Evolutionary conservation across 1,140 invertebrate species (phyloP).

Genomic region (Procambarus virginalis): DNA sequence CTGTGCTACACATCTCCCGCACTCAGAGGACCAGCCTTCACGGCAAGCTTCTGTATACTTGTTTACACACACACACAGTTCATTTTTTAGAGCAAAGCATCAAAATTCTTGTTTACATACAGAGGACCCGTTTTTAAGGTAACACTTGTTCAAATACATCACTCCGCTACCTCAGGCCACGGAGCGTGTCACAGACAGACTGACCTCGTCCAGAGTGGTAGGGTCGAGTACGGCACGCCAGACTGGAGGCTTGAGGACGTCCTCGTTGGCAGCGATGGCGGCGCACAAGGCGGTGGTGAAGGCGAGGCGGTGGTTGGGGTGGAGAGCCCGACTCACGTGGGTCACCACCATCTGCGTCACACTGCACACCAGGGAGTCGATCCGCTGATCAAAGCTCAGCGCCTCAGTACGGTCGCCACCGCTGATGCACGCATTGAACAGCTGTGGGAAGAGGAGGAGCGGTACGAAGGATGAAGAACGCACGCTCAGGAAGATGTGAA

Average conservation of each 20-base stretch:
- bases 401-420: conserved; percentile 48
- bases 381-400: conserved; percentile 68
- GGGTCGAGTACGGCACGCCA: conserved; percentile 49
- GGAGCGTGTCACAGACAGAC: background rate
- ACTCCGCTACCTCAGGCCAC: no score
- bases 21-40: background rate
- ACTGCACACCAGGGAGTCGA: conserved; percentile 58
- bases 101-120: background rate
- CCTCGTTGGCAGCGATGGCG: conserved; percentile 31
- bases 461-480: background rate
- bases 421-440: conserved; percentile 54
- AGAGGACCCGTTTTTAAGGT: background rate
- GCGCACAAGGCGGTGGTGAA: conserved; percentile 59
- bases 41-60: background rate
- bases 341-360: conserved; percentile 62
- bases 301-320: conserved; percentile 50
- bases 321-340: conserved; percentile 59
- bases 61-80: background rate
- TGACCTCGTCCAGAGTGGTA: conserved; percentile 20
- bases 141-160: background rate
- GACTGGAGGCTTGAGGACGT: conserved; percentile 14
- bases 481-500: background rate
- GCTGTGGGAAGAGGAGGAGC: conserved; percentile 12
- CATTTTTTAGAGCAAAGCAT: background rate
- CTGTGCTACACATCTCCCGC: background rate